phyloP scores from a whole-genome alignment of 2,113 vertebrate species.

The Anolis sagrei region DNA sequence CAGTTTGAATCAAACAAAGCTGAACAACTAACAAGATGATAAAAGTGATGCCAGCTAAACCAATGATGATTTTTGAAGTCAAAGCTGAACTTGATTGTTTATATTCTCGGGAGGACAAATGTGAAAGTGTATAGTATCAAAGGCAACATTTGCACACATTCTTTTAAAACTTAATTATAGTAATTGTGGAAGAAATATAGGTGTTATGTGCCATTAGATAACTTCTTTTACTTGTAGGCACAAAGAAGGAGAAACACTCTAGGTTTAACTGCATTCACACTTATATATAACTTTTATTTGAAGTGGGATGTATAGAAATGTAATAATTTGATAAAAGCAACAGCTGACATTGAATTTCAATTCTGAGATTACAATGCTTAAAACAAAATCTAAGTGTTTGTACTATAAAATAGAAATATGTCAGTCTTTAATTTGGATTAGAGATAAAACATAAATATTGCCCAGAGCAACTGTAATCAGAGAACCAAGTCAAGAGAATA shows the following conservation, averaged over 20 bases:
- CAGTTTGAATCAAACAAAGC: background rate
- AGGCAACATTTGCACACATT: background rate
- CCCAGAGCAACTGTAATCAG: background rate
- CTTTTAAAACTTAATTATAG: background rate
- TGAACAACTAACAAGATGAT: background rate
- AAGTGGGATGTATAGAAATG: background rate
- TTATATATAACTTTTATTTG: background rate
- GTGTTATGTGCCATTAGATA: background rate
- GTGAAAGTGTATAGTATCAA: background rate
- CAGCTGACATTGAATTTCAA: background rate
- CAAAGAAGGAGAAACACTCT: background rate
- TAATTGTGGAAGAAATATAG: background rate
- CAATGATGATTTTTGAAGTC: conserved; percentile 2
- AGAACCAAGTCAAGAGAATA: background rate
- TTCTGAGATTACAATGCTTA: background rate
- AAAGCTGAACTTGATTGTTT: background rate
- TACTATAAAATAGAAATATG: background rate
- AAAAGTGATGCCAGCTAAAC: background rate
- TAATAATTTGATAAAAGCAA: background rate
- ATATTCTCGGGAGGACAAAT: conserved; percentile 3
- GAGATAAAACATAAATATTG: conserved; percentile 15
- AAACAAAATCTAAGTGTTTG: background rate
- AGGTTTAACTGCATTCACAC: background rate
- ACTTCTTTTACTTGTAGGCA: background rate
- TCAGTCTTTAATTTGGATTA: background rate